phyloP scores from a whole-genome alignment of 2,113 vertebrate genomes.

The Stigmatopora argus region DNA sequence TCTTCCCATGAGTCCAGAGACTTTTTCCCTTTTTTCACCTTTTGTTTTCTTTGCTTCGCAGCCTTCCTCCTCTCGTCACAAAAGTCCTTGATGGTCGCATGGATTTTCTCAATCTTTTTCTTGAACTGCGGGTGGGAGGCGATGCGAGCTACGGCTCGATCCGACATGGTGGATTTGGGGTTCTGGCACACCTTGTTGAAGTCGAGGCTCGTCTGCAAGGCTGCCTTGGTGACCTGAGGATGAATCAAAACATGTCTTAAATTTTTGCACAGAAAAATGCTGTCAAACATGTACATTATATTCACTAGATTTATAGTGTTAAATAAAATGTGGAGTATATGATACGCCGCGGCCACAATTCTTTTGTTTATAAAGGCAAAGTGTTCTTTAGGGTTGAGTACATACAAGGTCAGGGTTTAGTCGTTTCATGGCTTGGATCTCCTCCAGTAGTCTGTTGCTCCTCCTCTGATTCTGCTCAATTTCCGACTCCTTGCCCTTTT shows the following conservation, averaged over 20 bases:
- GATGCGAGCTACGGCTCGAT: constrained; percentile 82
- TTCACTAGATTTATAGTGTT: no score
- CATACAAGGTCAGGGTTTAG: constrained; percentile 72
- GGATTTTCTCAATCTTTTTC: constrained; percentile 77
- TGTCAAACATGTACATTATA: no score
- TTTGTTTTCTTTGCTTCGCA: constrained; percentile 16
- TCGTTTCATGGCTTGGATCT: constrained; percentile 84
- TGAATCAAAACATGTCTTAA: background rate
- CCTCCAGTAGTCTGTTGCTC: constrained; percentile 80
- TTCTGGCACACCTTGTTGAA: constrained; percentile 85
- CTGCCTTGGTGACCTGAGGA: constrained; percentile 78
- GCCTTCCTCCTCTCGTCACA: constrained; percentile 75
- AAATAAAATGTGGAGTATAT: no score
- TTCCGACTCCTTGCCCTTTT: constrained; percentile 79
- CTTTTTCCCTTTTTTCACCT: constrained; percentile 25
- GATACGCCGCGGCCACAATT: no score
- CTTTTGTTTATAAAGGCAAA: background rate
- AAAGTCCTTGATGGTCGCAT: constrained; percentile 82
- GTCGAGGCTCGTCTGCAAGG: constrained; percentile 77
- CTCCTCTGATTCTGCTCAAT: constrained; percentile 81
- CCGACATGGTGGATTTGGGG: constrained; percentile 71
- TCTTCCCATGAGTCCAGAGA: background rate
- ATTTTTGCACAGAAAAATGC: background rate
- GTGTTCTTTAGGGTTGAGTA: background rate
- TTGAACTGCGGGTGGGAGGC: constrained; percentile 80